Evolutionary conservation across 2,113 vertebrate species (phyloP).

Genomic region (Solea senegalensis): DNA sequence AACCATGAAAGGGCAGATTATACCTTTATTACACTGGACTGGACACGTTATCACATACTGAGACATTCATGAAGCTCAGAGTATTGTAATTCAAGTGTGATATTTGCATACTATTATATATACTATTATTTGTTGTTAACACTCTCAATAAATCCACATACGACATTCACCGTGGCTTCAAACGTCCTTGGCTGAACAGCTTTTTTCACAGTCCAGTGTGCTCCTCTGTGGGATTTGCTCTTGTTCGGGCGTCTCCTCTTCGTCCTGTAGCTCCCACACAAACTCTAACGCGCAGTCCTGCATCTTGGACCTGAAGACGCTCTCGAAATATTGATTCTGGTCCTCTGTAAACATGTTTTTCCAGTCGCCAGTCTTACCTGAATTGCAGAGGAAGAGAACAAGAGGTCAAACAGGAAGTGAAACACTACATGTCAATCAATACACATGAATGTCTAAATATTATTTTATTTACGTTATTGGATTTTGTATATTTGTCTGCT

Average conservation of each 20-base stretch:
- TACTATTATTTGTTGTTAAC: too few species aligned
- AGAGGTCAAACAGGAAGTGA: neutral
- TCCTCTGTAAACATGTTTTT: slow-evolving; percentile 79
- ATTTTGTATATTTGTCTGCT: too few species aligned
- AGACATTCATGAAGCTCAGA: neutral
- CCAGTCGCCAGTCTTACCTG: slow-evolving; percentile 88
- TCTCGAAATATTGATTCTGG: slow-evolving; percentile 79
- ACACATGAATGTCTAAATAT: neutral
- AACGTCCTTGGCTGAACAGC: neutral
- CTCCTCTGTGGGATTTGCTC: neutral
- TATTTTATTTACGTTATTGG: too few species aligned
- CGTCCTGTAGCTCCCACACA: slow-evolving; percentile 61
- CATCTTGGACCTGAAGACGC: slow-evolving; percentile 80
- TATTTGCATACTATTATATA: too few species aligned
- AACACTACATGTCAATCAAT: too few species aligned
- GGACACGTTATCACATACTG: neutral
- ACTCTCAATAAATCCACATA: too few species aligned
- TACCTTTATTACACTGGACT: neutral
- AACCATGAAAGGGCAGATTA: neutral
- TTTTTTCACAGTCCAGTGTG: neutral
- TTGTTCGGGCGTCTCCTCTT: neutral
- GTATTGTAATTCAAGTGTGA: neutral
- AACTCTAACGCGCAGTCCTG: slow-evolving; percentile 49
- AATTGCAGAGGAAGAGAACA: neutral
- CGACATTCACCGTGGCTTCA: too few species aligned